Evolutionary conservation across 2,113 vertebrate genomes (phyloP).

Genomic region (Trichomycterus rosablanca): DNA sequence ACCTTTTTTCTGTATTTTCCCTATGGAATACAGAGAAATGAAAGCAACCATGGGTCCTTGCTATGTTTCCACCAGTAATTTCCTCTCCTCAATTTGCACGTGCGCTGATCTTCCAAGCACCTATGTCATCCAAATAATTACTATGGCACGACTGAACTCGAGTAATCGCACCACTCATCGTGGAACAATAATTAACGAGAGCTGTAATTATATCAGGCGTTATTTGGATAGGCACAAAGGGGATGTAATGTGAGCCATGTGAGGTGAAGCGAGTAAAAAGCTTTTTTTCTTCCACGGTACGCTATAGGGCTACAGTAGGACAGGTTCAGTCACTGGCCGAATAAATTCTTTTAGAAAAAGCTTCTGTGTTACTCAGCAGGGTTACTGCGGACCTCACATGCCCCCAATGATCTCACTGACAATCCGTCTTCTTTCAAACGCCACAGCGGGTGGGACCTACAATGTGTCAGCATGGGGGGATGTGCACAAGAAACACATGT

Average conservation of each 20-base stretch:
- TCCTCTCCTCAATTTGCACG: slow-evolving; percentile 35
- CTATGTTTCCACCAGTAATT: slow-evolving; percentile 22
- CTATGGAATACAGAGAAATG: slow-evolving; percentile 15
- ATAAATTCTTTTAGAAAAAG: slow-evolving; percentile 40
- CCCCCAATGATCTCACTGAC: slow-evolving; percentile 45
- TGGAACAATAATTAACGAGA: slow-evolving; percentile 36
- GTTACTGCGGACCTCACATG: slow-evolving; percentile 47
- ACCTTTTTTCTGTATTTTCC: slow-evolving; percentile 18
- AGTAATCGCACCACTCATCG: slow-evolving; percentile 38
- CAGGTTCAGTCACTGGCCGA: slow-evolving; percentile 51
- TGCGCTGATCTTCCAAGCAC: slow-evolving; percentile 28
- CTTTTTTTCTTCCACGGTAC: slow-evolving; percentile 59
- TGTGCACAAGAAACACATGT: slow-evolving; percentile 18
- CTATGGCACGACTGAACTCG: slow-evolving; percentile 47
- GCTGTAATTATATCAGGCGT: slow-evolving; percentile 35
- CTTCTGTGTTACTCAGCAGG: slow-evolving; percentile 57
- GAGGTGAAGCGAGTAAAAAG: slow-evolving; percentile 20
- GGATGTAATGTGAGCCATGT: neutral
- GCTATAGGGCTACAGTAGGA: slow-evolving; percentile 50
- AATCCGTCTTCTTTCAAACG: slow-evolving; percentile 56
- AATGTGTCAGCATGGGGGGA: slow-evolving; percentile 38
- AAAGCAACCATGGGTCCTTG: neutral
- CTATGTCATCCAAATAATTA: slow-evolving; percentile 42
- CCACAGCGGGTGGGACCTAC: slow-evolving; percentile 47
- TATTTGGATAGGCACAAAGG: slow-evolving; percentile 4